Evolutionary conservation across 2,113 vertebrate genomes (phyloP), one percentile per base, ranked within the genome.

Genomic region (Dascyllus trimaculatus): DNA sequence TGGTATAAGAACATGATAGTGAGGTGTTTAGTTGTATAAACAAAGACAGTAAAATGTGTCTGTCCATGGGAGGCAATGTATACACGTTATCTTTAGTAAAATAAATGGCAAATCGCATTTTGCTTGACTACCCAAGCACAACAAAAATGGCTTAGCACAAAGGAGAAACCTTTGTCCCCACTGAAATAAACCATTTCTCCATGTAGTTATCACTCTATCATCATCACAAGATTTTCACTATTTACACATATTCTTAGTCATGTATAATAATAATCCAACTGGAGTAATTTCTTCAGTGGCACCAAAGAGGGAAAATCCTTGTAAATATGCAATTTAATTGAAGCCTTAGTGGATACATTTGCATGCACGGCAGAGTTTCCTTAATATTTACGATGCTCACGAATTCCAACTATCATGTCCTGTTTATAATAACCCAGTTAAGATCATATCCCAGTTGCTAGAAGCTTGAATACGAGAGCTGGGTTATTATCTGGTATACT

Each of bases 351-450:
- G 56, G 62, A 59, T 57, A 53, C 53, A 87, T 85, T 80, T 54
- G 73, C 22, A 85, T 84, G 80, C 58, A 73, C 19, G 24, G 51
- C 46, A 78, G 40, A 56, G 21, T 65, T 82, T 60, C 49, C 14
- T 53, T 51, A 67, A 77, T 63, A 80, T 77, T 78, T 49, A 59
- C 53, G 66, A 81, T 74, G 60, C 49, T 87, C 24, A 75, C 7
- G 10, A 82, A 71, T 77, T 68, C 54, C 53, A 69, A 70, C 46
- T 52, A 81, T 75, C 78, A 38, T 63, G 45, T 67, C 64, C 56
- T 67, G 78, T 75, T 81, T 63, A 77, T 75, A 81, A 79, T 71
- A 84, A 71, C 51, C 54, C 74, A 74, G 63, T 73, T 78, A 67
- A 60, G 45, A 73, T 77, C 19, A 71, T 60, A 80, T 75, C 59